These are phyloP conservation scores for Muscidifurax raptorellus DNA, from an alignment of 1,140 invertebrate genomes.

Conservation along the genomic window DNA sequence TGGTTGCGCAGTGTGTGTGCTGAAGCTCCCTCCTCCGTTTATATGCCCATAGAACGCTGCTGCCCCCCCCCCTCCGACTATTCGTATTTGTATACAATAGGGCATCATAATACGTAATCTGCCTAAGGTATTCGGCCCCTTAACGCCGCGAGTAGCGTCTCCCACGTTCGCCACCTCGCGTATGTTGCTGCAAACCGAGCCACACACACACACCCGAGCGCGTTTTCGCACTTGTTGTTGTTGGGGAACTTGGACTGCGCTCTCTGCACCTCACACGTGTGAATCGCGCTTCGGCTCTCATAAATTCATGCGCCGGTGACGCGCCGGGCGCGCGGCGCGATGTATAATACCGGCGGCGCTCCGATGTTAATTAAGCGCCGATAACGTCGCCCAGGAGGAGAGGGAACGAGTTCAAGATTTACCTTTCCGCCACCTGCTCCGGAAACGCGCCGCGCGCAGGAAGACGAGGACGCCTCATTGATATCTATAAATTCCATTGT, in stretches of 20 bases:
- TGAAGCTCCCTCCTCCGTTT: conserved; percentile 22
- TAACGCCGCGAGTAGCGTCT: conserved; percentile 61
- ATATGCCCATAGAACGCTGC: not conserved
- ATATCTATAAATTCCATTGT: conserved; percentile 49
- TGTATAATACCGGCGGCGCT: not conserved
- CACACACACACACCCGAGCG: conserved; percentile 9
- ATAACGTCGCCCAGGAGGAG: conserved; percentile 49
- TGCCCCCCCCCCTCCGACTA: conserved; percentile 5
- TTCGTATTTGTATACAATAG: conserved; percentile 73
- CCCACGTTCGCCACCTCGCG: conserved; percentile 59
- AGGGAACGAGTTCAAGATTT: conserved; percentile 35
- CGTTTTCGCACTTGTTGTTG: conserved; percentile 51
- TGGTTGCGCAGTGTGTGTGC: not conserved
- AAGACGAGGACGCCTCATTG: conserved; percentile 11
- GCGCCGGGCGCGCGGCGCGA: conserved; percentile 14
- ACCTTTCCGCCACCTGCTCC: conserved; percentile 46
- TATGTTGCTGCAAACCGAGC: no score
- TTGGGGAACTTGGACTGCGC: no score
- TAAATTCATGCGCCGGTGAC: conserved; percentile 52
- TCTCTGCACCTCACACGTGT: conserved; percentile 55
- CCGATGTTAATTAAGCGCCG: conserved; percentile 58
- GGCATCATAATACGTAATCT: conserved; percentile 72
- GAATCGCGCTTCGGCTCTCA: conserved; percentile 57
- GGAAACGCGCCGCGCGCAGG: not conserved
- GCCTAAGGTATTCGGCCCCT: conserved; percentile 63